A percentile compares a stretch with the other conserved stretches of the same genome.
Evolutionary conservation across 30 jellyfish, hydroid and myxozoan genomes (phyloP).

Genomic region (Catostylus mosaicus): DNA sequence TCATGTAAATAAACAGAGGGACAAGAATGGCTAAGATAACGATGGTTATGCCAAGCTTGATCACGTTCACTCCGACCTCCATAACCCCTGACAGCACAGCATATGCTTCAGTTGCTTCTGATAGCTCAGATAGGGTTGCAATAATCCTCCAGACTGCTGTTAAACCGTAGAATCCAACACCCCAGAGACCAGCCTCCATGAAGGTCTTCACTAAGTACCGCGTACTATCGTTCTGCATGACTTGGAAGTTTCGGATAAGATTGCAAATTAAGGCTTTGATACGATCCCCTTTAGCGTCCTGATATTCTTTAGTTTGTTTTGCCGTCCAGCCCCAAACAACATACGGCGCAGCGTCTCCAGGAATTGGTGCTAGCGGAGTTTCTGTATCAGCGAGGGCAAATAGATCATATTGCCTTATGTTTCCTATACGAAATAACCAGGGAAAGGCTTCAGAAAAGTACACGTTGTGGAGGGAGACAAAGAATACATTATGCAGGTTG

Average conservation of each 20-base stretch:
- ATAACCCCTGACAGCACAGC: conserved; percentile 35
- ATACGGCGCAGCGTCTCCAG: conserved; percentile 48
- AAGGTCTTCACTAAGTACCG: conserved; percentile 37
- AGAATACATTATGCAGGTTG: too few species aligned
- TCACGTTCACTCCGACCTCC: conserved; percentile 47
- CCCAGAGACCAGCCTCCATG: conserved; percentile 54
- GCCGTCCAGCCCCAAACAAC: conserved; percentile 54
- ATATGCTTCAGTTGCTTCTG: conserved; percentile 55
- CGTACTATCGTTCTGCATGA: conserved; percentile 43
- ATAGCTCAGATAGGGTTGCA: conserved; percentile 20
- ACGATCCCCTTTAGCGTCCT: conserved; percentile 47
- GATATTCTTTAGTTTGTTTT: conserved; percentile 13
- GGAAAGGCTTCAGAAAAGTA: too few species aligned
- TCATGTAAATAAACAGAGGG: conserved; percentile 50
- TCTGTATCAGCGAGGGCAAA: conserved; percentile 29
- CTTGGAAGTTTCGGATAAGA: conserved; percentile 46
- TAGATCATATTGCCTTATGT: conserved; percentile 13
- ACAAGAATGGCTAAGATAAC: conserved; percentile 38
- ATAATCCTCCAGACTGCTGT: conserved; percentile 29
- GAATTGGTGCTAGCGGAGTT: conserved; percentile 43
- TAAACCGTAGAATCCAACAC: conserved; percentile 27
- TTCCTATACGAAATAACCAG: background rate
- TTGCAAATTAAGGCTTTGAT: conserved; percentile 33
- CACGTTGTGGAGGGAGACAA: background rate
- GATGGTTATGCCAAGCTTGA: conserved; percentile 42